Evolutionary conservation across 2,888 invertebrate species (phyloP).

Genomic region (Trissolcus brochymenae): DNA sequence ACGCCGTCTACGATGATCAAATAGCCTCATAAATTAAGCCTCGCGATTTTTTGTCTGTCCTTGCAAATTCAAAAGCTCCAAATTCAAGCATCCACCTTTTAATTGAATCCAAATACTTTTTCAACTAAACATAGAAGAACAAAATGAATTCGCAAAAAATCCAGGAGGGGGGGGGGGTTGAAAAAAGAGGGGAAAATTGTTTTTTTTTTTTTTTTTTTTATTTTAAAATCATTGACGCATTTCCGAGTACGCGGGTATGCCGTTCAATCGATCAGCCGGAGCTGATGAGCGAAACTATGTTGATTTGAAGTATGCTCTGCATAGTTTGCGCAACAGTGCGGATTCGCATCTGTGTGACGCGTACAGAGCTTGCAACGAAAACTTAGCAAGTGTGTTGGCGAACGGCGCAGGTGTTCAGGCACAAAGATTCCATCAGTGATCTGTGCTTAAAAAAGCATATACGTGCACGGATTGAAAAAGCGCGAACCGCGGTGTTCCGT

Average conservation of each 20-base stretch:
- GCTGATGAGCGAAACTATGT: background rate
- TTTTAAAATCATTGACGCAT: no score
- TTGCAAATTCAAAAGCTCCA: no score
- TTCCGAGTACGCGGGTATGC: background rate
- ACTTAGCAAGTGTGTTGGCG: constrained; percentile 28
- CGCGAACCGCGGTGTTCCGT: no score
- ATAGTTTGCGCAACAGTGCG: constrained; percentile 26
- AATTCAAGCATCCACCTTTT: no score
- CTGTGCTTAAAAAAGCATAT: constrained; percentile 43
- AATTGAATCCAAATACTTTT: no score
- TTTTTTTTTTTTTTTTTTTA: no score
- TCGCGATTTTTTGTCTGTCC: constrained; percentile 5
- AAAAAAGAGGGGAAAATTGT: no score
- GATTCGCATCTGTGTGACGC: constrained; percentile 13
- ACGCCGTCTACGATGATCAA: constrained; percentile 25
- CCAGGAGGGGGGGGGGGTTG: no score
- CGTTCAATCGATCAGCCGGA: background rate
- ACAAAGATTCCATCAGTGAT: constrained; percentile 46
- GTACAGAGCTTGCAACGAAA: constrained; percentile 15
- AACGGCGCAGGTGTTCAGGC: constrained; percentile 45
- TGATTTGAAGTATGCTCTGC: constrained; percentile 11
- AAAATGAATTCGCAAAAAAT: no score
- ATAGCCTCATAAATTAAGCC: constrained; percentile 26
- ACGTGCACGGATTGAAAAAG: constrained; percentile 53
- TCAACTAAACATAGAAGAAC: no score